phyloP scores from a whole-genome alignment of 2,888 invertebrate genomes.

The Conus canariensis region DNA sequence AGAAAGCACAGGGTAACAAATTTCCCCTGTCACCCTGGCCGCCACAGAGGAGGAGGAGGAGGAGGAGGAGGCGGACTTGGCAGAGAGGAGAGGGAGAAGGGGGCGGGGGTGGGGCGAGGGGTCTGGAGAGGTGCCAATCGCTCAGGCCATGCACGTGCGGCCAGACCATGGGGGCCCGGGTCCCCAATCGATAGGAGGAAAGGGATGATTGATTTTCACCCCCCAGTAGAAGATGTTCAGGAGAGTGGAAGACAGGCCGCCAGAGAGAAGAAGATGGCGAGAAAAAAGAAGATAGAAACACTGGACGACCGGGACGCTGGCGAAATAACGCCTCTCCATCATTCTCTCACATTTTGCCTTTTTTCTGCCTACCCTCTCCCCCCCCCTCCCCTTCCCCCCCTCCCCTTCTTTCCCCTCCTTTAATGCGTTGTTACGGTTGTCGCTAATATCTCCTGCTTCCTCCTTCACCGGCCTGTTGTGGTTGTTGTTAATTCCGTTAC shows the following conservation, averaged over 20 bases:
- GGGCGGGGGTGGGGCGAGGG: not conserved
- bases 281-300: not conserved
- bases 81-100: no score
- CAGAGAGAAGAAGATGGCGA: not conserved
- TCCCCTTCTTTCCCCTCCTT: not conserved
- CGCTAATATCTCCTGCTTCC: not conserved
- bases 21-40: not conserved
- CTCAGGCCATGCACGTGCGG: not conserved
- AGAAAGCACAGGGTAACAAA: not conserved
- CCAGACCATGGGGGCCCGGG: not conserved
- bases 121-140: not conserved
- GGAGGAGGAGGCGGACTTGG: no score
- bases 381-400: not conserved
- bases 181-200: not conserved
- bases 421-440: not conserved
- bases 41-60: no score
- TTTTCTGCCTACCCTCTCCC: not conserved
- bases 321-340: conserved; percentile 7
- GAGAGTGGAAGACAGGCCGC: not conserved
- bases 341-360: not conserved
- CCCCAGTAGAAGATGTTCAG: not conserved
- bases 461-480: not conserved
- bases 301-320: not conserved
- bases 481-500: no score
- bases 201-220: conserved; percentile 6